phyloP scores from a whole-genome alignment of 2,113 vertebrate genomes.

The Takifugu bimaculatus region DNA sequence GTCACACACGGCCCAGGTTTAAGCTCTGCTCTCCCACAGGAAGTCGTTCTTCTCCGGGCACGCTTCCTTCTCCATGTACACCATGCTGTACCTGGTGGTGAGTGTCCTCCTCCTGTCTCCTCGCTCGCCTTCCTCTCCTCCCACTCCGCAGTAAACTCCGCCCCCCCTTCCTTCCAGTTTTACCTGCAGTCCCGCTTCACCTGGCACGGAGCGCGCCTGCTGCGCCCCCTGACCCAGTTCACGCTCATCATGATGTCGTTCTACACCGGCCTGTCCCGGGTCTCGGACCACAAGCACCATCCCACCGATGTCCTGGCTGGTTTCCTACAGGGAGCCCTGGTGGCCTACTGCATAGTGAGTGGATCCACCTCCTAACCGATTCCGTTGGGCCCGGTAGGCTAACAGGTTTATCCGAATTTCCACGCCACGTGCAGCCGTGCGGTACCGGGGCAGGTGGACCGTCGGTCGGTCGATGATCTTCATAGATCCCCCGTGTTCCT shows the following conservation, averaged over 20 bases:
- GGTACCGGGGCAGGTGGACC: too few species aligned
- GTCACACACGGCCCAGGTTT: not conserved
- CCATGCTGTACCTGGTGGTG: constrained; percentile 91
- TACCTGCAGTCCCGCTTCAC: constrained; percentile 95
- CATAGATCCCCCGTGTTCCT: too few species aligned
- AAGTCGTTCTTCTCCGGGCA: constrained; percentile 94
- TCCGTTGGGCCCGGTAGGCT: not conserved
- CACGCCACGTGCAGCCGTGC: too few species aligned
- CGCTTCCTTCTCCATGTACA: constrained; percentile 95
- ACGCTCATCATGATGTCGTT: constrained; percentile 98
- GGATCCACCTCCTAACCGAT: not conserved
- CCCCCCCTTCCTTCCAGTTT: constrained; percentile 71
- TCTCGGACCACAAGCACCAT: constrained; percentile 95
- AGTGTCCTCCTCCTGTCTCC: constrained; percentile 51
- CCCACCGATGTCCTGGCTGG: constrained; percentile 90
- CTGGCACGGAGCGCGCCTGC: constrained; percentile 89
- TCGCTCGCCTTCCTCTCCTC: not conserved
- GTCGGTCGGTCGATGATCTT: too few species aligned
- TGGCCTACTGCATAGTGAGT: constrained; percentile 93
- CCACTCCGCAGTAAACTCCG: not conserved
- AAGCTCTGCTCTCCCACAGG: constrained; percentile 56
- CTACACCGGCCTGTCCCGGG: constrained; percentile 91
- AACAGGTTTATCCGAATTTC: too few species aligned
- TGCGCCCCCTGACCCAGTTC: constrained; percentile 93
- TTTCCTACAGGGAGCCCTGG: constrained; percentile 89